phyloP scores from a whole-genome alignment of 2,888 invertebrate species.

The Ischnus inquisitorius region DNA sequence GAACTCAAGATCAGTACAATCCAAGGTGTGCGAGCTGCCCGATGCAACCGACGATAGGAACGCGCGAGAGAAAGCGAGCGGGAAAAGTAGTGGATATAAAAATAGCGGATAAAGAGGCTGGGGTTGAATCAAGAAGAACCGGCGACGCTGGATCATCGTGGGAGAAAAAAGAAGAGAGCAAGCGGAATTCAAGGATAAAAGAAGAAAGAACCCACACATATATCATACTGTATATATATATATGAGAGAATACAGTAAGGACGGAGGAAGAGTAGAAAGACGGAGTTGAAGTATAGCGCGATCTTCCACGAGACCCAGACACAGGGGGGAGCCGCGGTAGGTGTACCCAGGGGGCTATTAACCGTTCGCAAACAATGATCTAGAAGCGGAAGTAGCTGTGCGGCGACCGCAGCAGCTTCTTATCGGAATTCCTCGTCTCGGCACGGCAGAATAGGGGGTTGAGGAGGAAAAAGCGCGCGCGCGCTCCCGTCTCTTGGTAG shows the following conservation, averaged over 20 bases:
- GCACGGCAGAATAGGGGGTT: conserved; percentile 63
- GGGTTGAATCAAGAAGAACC: conserved; percentile 59
- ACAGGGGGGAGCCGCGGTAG: conserved; percentile 70
- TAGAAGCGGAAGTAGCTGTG: conserved; percentile 83
- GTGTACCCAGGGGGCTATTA: conserved; percentile 84
- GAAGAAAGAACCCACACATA: conserved; percentile 5
- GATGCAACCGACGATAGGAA: conserved; percentile 40
- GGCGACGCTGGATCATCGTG: conserved; percentile 13
- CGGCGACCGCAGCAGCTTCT: conserved; percentile 74
- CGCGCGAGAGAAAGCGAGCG: conserved; percentile 51
- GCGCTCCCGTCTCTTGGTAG: conserved; percentile 50
- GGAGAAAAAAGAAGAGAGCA: conserved; percentile 51
- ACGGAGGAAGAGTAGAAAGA: conserved; percentile 66
- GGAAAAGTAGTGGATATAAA: conserved; percentile 43
- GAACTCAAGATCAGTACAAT: neutral
- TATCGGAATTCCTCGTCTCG: conserved; percentile 81
- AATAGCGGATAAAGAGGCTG: conserved; percentile 42
- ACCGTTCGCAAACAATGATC: conserved; percentile 85
- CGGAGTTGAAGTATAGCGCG: conserved; percentile 48
- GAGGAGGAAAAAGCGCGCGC: conserved; percentile 56
- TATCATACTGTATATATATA: conserved; percentile 24
- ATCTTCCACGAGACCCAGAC: conserved; percentile 65
- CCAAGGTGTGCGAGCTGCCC: no score
- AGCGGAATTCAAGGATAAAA: conserved; percentile 46
- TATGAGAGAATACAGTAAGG: conserved; percentile 67